phyloP scores from a whole-genome alignment of 2,797 vertebrate species.

The Jordanella pulchra region DNA sequence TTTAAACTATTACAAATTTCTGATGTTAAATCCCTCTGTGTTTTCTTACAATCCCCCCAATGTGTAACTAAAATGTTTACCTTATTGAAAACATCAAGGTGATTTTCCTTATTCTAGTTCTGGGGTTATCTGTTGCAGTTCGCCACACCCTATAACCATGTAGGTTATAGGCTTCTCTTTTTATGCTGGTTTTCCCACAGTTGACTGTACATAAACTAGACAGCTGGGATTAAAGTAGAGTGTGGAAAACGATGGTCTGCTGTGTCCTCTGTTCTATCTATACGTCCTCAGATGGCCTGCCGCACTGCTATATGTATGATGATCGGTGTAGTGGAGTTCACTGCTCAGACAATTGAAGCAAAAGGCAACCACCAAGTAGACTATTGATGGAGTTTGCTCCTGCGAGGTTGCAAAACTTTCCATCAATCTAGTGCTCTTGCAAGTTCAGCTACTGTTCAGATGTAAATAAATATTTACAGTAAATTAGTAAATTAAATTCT shows the following conservation, averaged over 20 bases:
- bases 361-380: not conserved
- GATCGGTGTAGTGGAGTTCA: not conserved
- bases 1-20: not conserved
- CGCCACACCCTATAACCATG: slow-evolving; percentile 53
- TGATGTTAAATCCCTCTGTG: not conserved
- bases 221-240: slow-evolving; percentile 72
- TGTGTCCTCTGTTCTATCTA: slow-evolving; percentile 42
- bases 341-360: not conserved
- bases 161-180: slow-evolving; percentile 66
- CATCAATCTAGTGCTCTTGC: not conserved
- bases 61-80: not conserved
- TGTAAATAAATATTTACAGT: slow-evolving; percentile 13
- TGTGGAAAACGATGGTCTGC: slow-evolving; percentile 47
- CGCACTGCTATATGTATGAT: not conserved
- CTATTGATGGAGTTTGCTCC: not conserved
- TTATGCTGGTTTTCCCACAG: slow-evolving; percentile 68
- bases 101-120: slow-evolving; percentile 33
- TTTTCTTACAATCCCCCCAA: not conserved
- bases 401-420: slow-evolving; percentile 1
- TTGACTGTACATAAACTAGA: slow-evolving; percentile 78
- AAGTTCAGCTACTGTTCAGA: slow-evolving; percentile 2
- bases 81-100: not conserved
- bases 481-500: too few species aligned
- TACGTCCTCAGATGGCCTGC: not conserved
- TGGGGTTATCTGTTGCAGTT: slow-evolving; percentile 61